A percentile compares a stretch with the other conserved stretches of the same genome.
Evolutionary conservation across 2,888 invertebrate genomes (phyloP).

Genomic region (Orgyia antiqua): DNA sequence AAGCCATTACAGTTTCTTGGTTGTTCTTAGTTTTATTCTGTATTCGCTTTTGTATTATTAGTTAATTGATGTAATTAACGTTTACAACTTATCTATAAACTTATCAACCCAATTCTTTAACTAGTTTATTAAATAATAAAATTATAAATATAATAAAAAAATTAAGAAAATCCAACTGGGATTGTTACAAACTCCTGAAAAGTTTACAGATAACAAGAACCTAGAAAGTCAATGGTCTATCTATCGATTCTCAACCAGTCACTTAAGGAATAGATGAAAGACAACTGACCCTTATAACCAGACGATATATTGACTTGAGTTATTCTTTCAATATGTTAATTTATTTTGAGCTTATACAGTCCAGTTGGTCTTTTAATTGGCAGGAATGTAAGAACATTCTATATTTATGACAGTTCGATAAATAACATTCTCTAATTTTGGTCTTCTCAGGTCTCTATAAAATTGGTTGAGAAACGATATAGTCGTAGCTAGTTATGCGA

Average conservation of each 20-base stretch:
- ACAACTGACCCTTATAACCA: no score
- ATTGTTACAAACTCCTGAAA: not conserved
- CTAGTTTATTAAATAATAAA: no score
- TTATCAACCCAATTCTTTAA: no score
- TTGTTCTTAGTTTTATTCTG: slow-evolving; percentile 9
- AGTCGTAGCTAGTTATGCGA: slow-evolving; percentile 16
- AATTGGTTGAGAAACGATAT: slow-evolving; percentile 3
- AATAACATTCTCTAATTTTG: not conserved
- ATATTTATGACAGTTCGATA: not conserved
- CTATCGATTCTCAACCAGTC: slow-evolving; percentile 6
- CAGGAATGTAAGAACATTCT: not conserved
- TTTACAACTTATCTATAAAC: no score
- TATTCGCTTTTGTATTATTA: slow-evolving; percentile 28
- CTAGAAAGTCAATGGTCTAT: slow-evolving; percentile 1
- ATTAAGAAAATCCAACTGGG: no score
- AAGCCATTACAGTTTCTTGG: slow-evolving; percentile 7
- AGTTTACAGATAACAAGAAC: not conserved
- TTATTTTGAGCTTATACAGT: not conserved
- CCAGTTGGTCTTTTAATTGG: not conserved
- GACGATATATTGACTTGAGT: no score
- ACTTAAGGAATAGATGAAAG: not conserved
- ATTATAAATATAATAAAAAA: no score
- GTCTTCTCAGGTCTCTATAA: not conserved
- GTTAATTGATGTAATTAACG: no score
- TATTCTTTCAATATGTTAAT: no score